Percentiles rank a stretch among this genome's conserved stretches.
phyloP scores from a whole-genome alignment of 2,113 vertebrate species.

The Heterotilapia buettikoferi region DNA sequence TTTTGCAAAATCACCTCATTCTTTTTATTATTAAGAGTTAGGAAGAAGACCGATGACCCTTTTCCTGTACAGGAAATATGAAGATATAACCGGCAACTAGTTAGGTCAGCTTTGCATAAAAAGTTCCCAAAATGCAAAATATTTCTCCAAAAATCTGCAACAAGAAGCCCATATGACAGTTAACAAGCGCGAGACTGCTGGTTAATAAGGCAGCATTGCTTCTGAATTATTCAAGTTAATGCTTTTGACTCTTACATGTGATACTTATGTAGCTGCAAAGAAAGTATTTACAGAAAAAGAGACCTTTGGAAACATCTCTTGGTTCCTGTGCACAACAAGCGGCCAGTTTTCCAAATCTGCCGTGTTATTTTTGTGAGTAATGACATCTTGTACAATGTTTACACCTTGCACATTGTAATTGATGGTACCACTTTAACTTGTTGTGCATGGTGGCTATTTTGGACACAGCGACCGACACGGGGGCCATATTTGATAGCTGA shows the following conservation, averaged over 20 bases:
- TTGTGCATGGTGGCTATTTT: background rate
- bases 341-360: background rate
- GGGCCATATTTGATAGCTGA: background rate
- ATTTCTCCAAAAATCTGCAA: background rate
- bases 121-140: background rate
- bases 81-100: background rate
- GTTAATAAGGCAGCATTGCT: background rate
- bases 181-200: fast-evolving
- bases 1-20: background rate
- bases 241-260: background rate
- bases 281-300: background rate
- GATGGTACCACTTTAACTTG: background rate
- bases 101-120: background rate
- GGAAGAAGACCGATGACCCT: background rate
- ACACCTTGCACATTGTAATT: background rate
- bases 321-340: background rate
- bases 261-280: background rate
- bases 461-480: background rate
- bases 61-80: background rate
- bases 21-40: background rate
- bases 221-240: background rate
- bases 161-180: background rate
- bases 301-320: background rate
- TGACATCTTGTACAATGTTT: background rate
- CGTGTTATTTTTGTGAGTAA: background rate